Conservation (phyloP, 2,888 invertebrate species). For the Dendrolimus pini region DNA sequence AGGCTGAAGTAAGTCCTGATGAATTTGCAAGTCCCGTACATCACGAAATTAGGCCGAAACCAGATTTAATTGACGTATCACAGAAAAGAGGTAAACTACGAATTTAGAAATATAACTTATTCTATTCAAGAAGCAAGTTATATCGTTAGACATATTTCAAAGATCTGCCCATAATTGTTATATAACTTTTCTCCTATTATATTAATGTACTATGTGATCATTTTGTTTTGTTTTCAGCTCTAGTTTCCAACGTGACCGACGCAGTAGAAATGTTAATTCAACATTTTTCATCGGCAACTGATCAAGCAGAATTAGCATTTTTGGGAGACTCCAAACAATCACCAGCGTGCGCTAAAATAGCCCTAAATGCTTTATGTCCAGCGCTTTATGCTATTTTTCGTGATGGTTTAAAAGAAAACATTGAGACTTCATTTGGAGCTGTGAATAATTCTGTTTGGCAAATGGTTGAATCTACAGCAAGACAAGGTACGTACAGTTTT, state of each 20-base stretch:
- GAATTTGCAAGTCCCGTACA: constrained; percentile 74
- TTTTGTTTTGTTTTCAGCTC: constrained; percentile 65
- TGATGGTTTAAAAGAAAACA: constrained; percentile 88
- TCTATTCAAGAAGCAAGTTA: not conserved
- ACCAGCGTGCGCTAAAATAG: constrained; percentile 83
- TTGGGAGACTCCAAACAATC: constrained; percentile 78
- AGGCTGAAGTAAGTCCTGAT: constrained; percentile 78
- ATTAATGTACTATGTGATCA: too few species aligned
- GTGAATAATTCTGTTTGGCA: constrained; percentile 93
- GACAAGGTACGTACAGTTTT: constrained; percentile 77
- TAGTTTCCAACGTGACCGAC: constrained; percentile 84
- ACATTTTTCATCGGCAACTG: constrained; percentile 81
- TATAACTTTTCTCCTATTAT: too few species aligned
- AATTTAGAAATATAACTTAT: too few species aligned
- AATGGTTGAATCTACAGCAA: constrained; percentile 91
- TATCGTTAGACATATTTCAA: not conserved
- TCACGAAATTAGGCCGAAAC: constrained; percentile 55
- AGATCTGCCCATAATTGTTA: too few species aligned
- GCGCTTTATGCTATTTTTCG: constrained; percentile 89
- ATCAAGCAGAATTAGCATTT: constrained; percentile 77
- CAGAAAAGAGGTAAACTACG: constrained; percentile 74
- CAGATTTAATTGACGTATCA: constrained; percentile 71
- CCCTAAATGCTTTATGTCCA: constrained; percentile 86
- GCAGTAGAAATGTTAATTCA: constrained; percentile 85
- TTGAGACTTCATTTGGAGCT: constrained; percentile 90